Conservation (phyloP, 2,797 vertebrate genomes). For the Sphaeramia orbicularis region DNA sequence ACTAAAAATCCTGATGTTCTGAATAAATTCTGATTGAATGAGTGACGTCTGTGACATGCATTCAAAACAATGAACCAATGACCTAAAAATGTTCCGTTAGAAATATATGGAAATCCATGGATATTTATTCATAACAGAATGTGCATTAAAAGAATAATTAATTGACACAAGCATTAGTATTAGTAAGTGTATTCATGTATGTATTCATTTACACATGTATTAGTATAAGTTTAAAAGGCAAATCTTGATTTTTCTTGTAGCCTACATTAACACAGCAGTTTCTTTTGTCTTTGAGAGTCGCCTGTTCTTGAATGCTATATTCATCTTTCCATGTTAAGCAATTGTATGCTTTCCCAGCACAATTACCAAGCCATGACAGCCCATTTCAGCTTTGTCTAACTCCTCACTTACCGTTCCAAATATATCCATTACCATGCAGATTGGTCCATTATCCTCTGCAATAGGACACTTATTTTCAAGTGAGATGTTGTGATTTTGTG, state of each 20-base stretch:
- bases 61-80: too few species aligned
- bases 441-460: constrained; percentile 73
- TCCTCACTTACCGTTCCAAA: constrained; percentile 74
- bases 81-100: too few species aligned
- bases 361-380: constrained; percentile 78
- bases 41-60: too few species aligned
- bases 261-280: constrained; percentile 35
- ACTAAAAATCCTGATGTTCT: too few species aligned
- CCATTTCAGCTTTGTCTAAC: constrained; percentile 74
- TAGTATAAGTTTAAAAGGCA: constrained; percentile 2
- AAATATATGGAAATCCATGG: too few species aligned
- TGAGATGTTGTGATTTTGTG: constrained; percentile 64
- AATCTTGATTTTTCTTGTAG: constrained; percentile 28
- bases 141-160: too few species aligned
- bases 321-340: constrained; percentile 65
- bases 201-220: background rate
- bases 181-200: too few species aligned
- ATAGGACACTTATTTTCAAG: constrained; percentile 66
- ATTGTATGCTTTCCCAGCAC: constrained; percentile 65
- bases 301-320: constrained; percentile 53
- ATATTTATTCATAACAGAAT: too few species aligned
- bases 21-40: too few species aligned
- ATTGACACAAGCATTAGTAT: too few species aligned
- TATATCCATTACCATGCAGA: constrained; percentile 77
- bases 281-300: constrained; percentile 56